These are phyloP conservation scores for Sebastes itinus DNA, from an alignment of 2,797 vertebrate species.

Conservation along the genomic window DNA sequence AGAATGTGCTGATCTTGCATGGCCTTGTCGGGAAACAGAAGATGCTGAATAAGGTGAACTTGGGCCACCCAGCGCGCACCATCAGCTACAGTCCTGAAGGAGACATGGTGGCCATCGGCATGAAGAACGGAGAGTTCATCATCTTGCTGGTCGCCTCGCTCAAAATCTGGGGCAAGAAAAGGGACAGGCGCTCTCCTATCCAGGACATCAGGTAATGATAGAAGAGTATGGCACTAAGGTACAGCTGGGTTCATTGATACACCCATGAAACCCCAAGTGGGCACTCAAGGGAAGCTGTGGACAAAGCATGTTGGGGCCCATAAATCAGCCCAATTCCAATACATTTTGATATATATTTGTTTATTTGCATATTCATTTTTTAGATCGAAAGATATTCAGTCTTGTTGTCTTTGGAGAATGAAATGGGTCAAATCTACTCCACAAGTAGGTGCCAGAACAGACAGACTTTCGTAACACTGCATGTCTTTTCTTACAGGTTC, in stretches of 20 bases:
- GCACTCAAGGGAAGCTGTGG: not conserved
- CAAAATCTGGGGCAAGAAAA: conserved; percentile 98
- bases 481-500: conserved; percentile 83
- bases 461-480: not conserved
- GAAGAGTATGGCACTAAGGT: not conserved
- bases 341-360: not conserved
- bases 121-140: conserved; percentile 98
- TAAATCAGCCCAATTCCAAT: not conserved
- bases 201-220: conserved; percentile 91
- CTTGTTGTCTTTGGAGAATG: not conserved
- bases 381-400: too few species aligned
- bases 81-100: conserved; percentile 96
- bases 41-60: conserved; percentile 96
- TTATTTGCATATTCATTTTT: too few species aligned
- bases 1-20: conserved; percentile 12
- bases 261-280: not conserved
- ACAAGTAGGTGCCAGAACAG: not conserved
- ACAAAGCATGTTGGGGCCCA: not conserved
- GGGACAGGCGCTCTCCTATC: conserved; percentile 92
- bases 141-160: conserved; percentile 94
- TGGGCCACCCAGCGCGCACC: conserved; percentile 91
- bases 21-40: conserved; percentile 83
- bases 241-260: not conserved
- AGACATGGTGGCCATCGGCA: conserved; percentile 98
- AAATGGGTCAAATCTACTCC: not conserved